Percentiles rank a stretch among this genome's conserved stretches.
phyloP scores from a whole-genome alignment of 2,888 invertebrate genomes.

The Julus scandinavius region DNA sequence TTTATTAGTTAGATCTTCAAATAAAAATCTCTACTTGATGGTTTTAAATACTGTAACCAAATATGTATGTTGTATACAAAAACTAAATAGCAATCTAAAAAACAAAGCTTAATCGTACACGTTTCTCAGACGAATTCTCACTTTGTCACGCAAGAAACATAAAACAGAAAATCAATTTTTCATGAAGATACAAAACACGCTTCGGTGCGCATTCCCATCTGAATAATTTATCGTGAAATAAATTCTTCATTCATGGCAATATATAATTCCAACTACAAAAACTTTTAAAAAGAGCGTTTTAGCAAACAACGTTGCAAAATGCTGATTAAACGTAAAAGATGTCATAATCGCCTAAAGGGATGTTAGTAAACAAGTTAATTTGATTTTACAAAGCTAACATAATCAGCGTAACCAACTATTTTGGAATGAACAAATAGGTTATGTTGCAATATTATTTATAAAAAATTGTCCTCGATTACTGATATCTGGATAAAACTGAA shows the following conservation, averaged over 20 bases:
- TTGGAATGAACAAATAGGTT: too few species aligned
- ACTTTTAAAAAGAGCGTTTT: neutral
- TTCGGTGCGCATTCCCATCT: neutral
- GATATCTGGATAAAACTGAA: too few species aligned
- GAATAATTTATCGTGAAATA: neutral
- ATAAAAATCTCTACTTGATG: neutral
- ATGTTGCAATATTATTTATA: too few species aligned
- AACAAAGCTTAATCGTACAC: neutral
- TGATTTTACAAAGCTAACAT: too few species aligned
- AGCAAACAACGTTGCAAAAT: too few species aligned
- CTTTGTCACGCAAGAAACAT: conserved; percentile 15
- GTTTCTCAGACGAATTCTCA: neutral
- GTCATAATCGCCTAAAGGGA: neutral
- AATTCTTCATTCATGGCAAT: neutral
- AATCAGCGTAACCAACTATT: too few species aligned
- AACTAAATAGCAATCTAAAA: neutral
- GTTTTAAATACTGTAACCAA: neutral
- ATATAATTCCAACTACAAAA: neutral
- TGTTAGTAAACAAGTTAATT: too few species aligned
- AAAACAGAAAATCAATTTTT: conserved; percentile 15
- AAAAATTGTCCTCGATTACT: too few species aligned
- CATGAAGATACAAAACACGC: neutral
- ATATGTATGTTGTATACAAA: neutral
- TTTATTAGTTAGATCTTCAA: neutral
- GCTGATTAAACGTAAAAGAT: neutral